Percentiles rank a stretch among this genome's conserved stretches.
Conservation (phyloP, 2,113 vertebrate species). For the Misgurnus mizolepis region DNA sequence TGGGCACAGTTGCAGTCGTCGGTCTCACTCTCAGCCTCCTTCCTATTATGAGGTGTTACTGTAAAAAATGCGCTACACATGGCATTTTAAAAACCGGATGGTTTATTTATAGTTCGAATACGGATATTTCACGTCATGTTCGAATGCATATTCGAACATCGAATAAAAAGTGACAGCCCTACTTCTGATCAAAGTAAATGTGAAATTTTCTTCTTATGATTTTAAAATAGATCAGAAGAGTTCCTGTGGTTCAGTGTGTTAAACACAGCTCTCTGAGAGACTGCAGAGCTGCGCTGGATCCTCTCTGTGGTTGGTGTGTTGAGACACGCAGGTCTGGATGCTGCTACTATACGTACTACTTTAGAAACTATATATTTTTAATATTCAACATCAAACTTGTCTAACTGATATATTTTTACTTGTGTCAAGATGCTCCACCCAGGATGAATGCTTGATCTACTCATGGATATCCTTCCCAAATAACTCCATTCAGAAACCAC, state of each 20-base stretch:
- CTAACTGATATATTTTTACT: not conserved
- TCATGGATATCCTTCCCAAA: slow-evolving; percentile 68
- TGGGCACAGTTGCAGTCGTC: no score
- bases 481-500: slow-evolving; percentile 46
- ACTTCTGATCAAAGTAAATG: no score
- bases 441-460: slow-evolving; percentile 60
- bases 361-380: not conserved
- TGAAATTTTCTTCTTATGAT: slow-evolving; percentile 28
- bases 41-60: no score
- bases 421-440: slow-evolving; percentile 64
- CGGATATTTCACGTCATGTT: no score
- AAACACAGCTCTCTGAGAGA: slow-evolving; percentile 65
- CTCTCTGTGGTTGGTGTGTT: slow-evolving; percentile 88
- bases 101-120: no score
- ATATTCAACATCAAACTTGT: not conserved
- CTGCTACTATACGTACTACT: not conserved
- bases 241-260: slow-evolving; percentile 79
- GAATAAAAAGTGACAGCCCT: no score
- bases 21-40: no score
- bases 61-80: no score
- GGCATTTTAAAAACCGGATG: no score
- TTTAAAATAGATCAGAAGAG: slow-evolving; percentile 78
- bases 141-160: no score
- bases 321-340: slow-evolving; percentile 58
- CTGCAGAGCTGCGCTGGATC: slow-evolving; percentile 85